phyloP scores from a whole-genome alignment of 2,113 vertebrate genomes.

The Syngnathus typhle region DNA sequence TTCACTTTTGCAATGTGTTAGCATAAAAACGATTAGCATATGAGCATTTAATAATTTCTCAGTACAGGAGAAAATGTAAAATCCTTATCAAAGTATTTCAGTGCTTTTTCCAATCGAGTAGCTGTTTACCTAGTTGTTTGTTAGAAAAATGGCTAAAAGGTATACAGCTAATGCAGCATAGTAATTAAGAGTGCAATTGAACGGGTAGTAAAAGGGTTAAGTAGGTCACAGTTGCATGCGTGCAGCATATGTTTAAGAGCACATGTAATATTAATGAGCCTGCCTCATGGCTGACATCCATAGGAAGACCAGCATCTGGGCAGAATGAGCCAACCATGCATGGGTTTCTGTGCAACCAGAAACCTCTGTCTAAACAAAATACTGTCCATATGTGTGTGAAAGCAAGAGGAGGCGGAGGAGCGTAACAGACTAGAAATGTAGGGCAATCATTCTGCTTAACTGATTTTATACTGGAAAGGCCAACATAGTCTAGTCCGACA shows the following conservation, averaged over 20 bases:
- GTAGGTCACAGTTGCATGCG: slow-evolving; percentile 40
- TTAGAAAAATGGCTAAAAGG: background rate
- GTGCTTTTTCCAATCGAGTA: background rate
- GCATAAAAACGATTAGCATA: background rate
- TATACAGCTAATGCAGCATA: background rate
- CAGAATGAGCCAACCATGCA: slow-evolving; percentile 34
- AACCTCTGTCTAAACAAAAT: slow-evolving; percentile 6
- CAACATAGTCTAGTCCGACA: slow-evolving; percentile 30
- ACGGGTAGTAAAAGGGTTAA: slow-evolving; percentile 22
- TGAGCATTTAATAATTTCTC: background rate
- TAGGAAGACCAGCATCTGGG: slow-evolving; percentile 12
- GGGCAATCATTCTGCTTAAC: slow-evolving; percentile 70
- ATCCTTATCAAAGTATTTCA: too few relatives aligned
- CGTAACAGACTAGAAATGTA: slow-evolving; percentile 42
- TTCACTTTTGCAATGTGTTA: background rate
- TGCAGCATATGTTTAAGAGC: slow-evolving; percentile 38
- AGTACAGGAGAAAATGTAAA: too few relatives aligned
- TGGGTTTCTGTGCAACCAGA: slow-evolving; percentile 19
- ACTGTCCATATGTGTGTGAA: background rate
- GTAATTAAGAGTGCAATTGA: background rate
- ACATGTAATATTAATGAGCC: slow-evolving; percentile 47
- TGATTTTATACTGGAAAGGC: slow-evolving; percentile 51
- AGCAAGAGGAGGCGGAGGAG: slow-evolving; percentile 7
- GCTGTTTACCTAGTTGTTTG: background rate
- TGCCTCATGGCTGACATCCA: slow-evolving; percentile 4